These are phyloP conservation scores for Lordiphosa stackelbergi DNA, from an alignment of 1,140 invertebrate genomes.

Conservation along the genomic window DNA sequence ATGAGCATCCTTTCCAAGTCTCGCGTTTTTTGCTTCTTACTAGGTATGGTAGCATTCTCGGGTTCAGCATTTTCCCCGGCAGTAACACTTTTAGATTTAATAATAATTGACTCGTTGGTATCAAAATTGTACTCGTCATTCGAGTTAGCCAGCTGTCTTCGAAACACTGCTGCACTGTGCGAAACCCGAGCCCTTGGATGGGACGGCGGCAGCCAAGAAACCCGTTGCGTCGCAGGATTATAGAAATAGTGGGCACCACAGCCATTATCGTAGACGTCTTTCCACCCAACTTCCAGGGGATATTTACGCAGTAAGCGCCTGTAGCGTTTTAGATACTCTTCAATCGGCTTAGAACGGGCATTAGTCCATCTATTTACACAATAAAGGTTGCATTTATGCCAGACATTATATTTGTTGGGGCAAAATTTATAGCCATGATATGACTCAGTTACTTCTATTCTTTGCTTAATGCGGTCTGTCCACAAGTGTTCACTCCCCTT, in stretches of 20 bases:
- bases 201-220: conserved; percentile 94
- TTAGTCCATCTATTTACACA: conserved; percentile 93
- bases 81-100: conserved; percentile 10
- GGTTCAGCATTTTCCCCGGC: conserved; percentile 17
- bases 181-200: conserved; percentile 92
- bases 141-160: conserved; percentile 80
- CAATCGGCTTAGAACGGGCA: conserved; percentile 84
- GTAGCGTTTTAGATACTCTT: conserved; percentile 86
- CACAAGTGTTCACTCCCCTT: conserved; percentile 76
- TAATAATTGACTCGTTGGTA: conserved; percentile 15
- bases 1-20: conserved; percentile 51
- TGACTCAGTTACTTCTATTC: conserved; percentile 79
- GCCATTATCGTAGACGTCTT: conserved; percentile 93
- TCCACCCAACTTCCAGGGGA: conserved; percentile 94
- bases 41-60: conserved; percentile 19
- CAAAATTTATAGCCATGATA: conserved; percentile 87
- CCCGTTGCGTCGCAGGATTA: conserved; percentile 75
- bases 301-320: conserved; percentile 90
- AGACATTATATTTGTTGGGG: conserved; percentile 97
- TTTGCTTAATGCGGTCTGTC: conserved; percentile 78
- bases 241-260: conserved; percentile 79
- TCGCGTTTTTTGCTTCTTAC: conserved; percentile 48
- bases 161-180: conserved; percentile 88
- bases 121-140: conserved; percentile 54
- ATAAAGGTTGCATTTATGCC: conserved; percentile 93